Percentiles rank a stretch among this genome's conserved stretches.
These are phyloP conservation scores for Pediacus dermestoides DNA, from an alignment of 2,888 invertebrate genomes.

Conservation along the genomic window DNA sequence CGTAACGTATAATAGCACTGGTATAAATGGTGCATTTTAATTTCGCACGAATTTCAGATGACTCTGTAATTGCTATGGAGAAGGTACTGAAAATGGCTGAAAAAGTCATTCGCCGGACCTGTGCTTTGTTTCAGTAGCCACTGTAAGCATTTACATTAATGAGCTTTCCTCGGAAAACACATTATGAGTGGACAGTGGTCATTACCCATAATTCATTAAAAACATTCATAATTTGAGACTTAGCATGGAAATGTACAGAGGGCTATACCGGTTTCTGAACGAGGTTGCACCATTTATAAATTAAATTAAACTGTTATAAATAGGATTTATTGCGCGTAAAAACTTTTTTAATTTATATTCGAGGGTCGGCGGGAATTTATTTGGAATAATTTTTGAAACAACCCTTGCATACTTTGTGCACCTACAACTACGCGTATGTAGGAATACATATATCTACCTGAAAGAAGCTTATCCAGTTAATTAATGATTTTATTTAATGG, in stretches of 20 bases:
- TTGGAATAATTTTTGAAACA: no score
- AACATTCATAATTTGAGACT: conserved; percentile 20
- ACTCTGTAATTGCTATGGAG: conserved; percentile 12
- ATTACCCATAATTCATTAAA: conserved; percentile 26
- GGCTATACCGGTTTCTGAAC: conserved; percentile 3
- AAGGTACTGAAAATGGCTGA: conserved; percentile 1
- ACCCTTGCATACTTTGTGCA: no score
- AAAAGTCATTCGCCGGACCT: not conserved
- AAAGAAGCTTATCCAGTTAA: no score
- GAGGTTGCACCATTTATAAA: conserved; percentile 19
- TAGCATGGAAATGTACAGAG: not conserved
- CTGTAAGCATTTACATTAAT: conserved; percentile 26
- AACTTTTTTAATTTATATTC: conserved; percentile 22
- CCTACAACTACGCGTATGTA: no score
- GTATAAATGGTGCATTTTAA: conserved; percentile 5
- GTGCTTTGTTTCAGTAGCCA: not conserved
- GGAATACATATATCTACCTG: no score
- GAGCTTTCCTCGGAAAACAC: conserved; percentile 24
- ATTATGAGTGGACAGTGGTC: conserved; percentile 24
- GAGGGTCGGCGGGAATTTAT: no score
- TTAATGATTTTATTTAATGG: no score
- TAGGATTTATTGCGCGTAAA: conserved; percentile 25
- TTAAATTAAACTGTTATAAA: conserved; percentile 27
- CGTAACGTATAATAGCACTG: not conserved
- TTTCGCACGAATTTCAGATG: conserved; percentile 14